Evolutionary conservation across 2,888 invertebrate species (phyloP), one percentile per base, ranked within the genome.

Genomic region (Eledona agricola): DNA sequence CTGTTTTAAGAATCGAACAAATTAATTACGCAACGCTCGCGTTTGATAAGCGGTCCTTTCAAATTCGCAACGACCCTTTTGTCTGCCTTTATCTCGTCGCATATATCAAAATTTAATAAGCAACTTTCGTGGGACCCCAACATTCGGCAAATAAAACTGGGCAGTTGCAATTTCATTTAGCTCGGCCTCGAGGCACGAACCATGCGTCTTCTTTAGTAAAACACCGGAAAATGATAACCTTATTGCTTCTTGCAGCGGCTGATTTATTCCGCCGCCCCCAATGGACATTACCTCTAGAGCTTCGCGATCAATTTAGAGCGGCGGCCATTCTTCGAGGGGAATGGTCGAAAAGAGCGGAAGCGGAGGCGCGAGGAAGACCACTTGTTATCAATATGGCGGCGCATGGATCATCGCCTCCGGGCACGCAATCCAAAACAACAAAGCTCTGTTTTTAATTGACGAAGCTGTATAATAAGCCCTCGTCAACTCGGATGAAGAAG

Each of bases 171-270:
- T 61, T 61, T 61, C 63, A 63, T 64, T 65, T 63, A 62, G 55
- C 32, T 50, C 57, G 55, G 54, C 60, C 57, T 49, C 31, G 35
- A 31, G 63, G 56, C 58, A 56, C 54, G 51, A 59, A 60, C 64
- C 61, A 66, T 70, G 66, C 62, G 67, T 70, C 70, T 70, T 67
- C 69, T 67, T 70, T 70, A 70, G 67, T 61, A 70, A 71, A 72
- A 71, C 69, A 70, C 70, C 72, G 72, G 71, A 72, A 72, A 71
- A 72, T 71, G 71, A 71, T 71, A 72, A 70, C 70, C 70, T 70
- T 70, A 71, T 72, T 71, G 72, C 70, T 70, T 64, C 65, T 67
- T 68, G 65, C 64, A 64, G 62, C 57, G 67, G 61, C 58, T 71
- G 71, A 71, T 72, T 72, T 71, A 72, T 70, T 67, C 64, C 57